Percentiles rank a stretch among this genome's conserved stretches.
These are phyloP conservation scores for Bombus pyrosoma DNA, from an alignment of 1,140 invertebrate genomes.

Conservation along the genomic window DNA sequence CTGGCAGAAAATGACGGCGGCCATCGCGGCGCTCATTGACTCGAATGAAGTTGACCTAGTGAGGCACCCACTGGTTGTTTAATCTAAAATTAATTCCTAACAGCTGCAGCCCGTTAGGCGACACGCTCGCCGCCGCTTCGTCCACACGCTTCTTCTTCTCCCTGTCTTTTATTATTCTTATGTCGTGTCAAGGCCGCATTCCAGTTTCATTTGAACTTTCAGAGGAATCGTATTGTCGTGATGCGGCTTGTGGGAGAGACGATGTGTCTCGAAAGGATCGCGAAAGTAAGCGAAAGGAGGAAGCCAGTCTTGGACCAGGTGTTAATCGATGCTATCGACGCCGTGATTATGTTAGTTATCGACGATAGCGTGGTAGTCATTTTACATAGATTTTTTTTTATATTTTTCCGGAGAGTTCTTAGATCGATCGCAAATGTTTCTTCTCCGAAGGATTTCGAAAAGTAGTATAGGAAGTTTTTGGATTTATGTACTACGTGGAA, in stretches of 20 bases:
- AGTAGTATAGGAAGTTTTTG: too few relatives aligned
- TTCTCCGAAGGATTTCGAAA: too few relatives aligned
- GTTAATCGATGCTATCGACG: not conserved
- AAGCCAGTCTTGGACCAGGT: slow-evolving; percentile 1
- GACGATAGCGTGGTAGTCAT: too few relatives aligned
- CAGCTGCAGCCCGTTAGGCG: slow-evolving; percentile 73
- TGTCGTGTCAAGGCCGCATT: slow-evolving; percentile 76
- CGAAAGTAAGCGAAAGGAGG: slow-evolving; percentile 18
- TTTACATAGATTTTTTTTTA: not conserved
- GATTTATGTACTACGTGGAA: too few relatives aligned
- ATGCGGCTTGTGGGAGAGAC: not conserved
- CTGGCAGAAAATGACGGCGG: slow-evolving; percentile 22
- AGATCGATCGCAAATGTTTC: too few relatives aligned
- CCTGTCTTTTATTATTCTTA: slow-evolving; percentile 74
- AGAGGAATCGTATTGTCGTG: not conserved
- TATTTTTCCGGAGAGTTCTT: not conserved
- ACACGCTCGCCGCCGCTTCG: slow-evolving; percentile 55
- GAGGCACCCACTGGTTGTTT: slow-evolving; percentile 74
- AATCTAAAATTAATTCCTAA: slow-evolving; percentile 82
- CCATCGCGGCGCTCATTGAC: slow-evolving; percentile 63
- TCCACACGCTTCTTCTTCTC: slow-evolving; percentile 60
- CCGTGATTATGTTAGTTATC: not conserved
- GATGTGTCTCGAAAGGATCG: not conserved
- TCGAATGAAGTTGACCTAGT: slow-evolving; percentile 75
- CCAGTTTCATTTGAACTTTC: slow-evolving; percentile 46